A percentile compares a stretch with the other conserved stretches of the same genome.
Conservation (phyloP, 2,113 vertebrate genomes). For the Diglossa brunneiventris region DNA sequence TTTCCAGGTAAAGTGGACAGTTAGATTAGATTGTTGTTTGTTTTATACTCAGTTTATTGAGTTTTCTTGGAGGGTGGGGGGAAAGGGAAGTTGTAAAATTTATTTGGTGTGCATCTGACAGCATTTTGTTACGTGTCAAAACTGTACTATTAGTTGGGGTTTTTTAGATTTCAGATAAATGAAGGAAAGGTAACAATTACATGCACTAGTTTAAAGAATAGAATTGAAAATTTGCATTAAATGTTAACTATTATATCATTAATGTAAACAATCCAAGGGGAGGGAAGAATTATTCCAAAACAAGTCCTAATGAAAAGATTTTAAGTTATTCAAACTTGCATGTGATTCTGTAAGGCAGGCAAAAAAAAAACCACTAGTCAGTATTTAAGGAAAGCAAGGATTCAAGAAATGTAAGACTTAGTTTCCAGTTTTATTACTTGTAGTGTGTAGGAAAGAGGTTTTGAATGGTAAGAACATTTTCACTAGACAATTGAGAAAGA, state of each 20-base stretch:
- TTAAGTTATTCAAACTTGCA: background rate
- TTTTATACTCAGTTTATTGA: background rate
- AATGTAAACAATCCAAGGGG: background rate
- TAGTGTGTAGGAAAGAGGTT: background rate
- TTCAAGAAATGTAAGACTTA: background rate
- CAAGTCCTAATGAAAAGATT: background rate
- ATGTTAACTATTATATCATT: background rate
- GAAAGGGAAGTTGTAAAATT: background rate
- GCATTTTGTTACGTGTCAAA: background rate
- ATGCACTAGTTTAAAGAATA: background rate
- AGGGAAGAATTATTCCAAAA: background rate
- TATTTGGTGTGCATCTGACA: background rate
- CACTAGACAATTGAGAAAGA: background rate
- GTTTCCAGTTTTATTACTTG: background rate
- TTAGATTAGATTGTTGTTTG: conserved; percentile 44
- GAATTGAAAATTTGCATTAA: background rate
- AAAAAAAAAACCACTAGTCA: background rate
- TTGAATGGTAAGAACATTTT: background rate
- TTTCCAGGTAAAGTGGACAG: conserved; percentile 69
- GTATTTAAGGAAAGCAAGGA: background rate
- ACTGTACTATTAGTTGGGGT: background rate
- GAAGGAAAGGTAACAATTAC: background rate
- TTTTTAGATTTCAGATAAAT: background rate
- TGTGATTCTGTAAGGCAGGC: background rate
- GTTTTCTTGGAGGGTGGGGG: background rate